Evolutionary conservation across 2,113 vertebrate genomes (phyloP).

Genomic region (Ciconia boyciana): DNA sequence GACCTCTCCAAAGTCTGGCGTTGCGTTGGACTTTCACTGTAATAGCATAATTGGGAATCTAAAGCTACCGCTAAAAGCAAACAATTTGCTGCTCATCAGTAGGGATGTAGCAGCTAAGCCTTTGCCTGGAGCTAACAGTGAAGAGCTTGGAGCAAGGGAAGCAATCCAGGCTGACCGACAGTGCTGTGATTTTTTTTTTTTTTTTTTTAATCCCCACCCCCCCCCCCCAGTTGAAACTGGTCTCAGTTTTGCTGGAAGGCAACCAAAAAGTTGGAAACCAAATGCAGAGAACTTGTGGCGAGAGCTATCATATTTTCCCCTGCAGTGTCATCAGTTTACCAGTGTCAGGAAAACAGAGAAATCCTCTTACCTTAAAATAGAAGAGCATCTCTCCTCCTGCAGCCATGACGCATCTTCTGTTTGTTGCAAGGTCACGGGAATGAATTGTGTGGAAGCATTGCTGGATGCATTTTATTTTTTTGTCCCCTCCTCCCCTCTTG

Average conservation of each 20-base stretch:
- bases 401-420: rapidly evolving
- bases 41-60: neutral
- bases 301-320: neutral
- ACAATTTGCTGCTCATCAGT: neutral
- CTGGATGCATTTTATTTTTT: neutral
- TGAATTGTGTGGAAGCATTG: neutral
- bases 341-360: neutral
- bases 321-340: neutral
- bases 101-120: neutral
- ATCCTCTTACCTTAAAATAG: neutral
- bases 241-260: neutral
- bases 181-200: neutral
- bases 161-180: neutral
- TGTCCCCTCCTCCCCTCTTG: neutral
- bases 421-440: neutral
- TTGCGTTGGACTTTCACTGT: neutral
- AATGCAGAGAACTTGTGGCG: neutral
- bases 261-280: neutral
- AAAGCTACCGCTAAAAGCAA: neutral
- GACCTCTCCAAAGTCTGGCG: rapidly evolving
- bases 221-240: neutral
- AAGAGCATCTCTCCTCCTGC: neutral
- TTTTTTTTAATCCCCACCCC: too few species aligned
- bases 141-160: neutral
- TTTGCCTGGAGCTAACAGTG: neutral